phyloP scores from a whole-genome alignment of 2,113 vertebrate genomes.

The Psilopsiagon aymara region DNA sequence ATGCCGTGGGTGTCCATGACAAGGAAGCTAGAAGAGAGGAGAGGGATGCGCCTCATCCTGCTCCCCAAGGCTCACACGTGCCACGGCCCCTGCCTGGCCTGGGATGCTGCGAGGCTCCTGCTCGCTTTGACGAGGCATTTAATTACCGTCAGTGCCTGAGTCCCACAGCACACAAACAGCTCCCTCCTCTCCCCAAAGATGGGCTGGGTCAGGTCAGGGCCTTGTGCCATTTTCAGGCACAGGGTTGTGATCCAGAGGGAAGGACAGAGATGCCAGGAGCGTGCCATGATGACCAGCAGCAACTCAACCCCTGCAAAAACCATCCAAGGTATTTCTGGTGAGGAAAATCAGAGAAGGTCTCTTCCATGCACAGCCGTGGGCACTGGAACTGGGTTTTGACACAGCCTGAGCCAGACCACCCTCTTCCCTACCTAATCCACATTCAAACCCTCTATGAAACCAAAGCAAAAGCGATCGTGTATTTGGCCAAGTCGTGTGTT shows the following conservation, averaged over 20 bases:
- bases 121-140: background rate
- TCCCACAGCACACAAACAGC: background rate
- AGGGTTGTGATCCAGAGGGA: background rate
- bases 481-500: accelerated
- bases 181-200: background rate
- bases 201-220: background rate
- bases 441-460: background rate
- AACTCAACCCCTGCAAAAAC: background rate
- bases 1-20: background rate
- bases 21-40: accelerated
- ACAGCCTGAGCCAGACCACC: background rate
- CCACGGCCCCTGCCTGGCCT: accelerated
- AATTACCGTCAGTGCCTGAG: background rate
- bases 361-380: no score
- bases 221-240: background rate
- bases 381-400: background rate
- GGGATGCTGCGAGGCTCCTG: background rate
- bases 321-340: background rate
- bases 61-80: background rate
- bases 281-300: accelerated
- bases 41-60: background rate
- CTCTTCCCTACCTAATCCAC: background rate
- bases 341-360: background rate
- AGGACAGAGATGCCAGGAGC: background rate
- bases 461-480: background rate